These are phyloP conservation scores for Sebastes ruberrimus DNA, from an alignment of 2,797 vertebrate species.

Conservation along the genomic window DNA sequence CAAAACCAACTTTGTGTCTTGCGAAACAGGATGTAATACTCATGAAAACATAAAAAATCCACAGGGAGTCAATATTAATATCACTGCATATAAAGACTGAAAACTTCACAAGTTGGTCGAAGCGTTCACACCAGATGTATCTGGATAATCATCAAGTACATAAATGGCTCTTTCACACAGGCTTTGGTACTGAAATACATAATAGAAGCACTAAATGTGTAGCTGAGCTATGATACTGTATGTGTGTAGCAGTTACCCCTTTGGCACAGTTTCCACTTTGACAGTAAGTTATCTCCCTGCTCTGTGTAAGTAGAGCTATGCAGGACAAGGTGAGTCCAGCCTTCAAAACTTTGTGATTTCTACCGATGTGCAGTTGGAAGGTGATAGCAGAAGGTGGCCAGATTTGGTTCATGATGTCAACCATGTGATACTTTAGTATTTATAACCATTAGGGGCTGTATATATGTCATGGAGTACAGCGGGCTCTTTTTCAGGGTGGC, in stretches of 20 bases:
- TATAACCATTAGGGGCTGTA: constrained; percentile 80
- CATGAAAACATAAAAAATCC: constrained; percentile 28
- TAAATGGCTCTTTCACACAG: neutral
- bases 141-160: neutral
- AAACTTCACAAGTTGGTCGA: constrained; percentile 6
- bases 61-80: constrained; percentile 18
- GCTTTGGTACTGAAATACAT: constrained; percentile 18
- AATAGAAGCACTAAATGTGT: constrained; percentile 33
- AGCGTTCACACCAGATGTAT: neutral
- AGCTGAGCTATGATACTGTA: neutral
- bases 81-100: constrained; percentile 30
- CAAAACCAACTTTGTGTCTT: constrained; percentile 23
- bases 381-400: constrained; percentile 71
- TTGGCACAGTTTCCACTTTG: constrained; percentile 67
- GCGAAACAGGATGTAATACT: constrained; percentile 24
- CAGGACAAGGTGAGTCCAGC: constrained; percentile 82
- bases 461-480: constrained; percentile 73
- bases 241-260: constrained; percentile 19
- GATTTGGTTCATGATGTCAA: constrained; percentile 80
- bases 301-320: constrained; percentile 61
- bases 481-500: constrained; percentile 70
- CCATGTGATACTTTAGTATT: constrained; percentile 77
- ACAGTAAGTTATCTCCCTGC: constrained; percentile 33
- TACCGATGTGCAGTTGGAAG: constrained; percentile 67
- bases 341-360: constrained; percentile 79